These are phyloP conservation scores for Sussaba pulchella DNA, from an alignment of 2,888 invertebrate genomes.

Conservation along the genomic window DNA sequence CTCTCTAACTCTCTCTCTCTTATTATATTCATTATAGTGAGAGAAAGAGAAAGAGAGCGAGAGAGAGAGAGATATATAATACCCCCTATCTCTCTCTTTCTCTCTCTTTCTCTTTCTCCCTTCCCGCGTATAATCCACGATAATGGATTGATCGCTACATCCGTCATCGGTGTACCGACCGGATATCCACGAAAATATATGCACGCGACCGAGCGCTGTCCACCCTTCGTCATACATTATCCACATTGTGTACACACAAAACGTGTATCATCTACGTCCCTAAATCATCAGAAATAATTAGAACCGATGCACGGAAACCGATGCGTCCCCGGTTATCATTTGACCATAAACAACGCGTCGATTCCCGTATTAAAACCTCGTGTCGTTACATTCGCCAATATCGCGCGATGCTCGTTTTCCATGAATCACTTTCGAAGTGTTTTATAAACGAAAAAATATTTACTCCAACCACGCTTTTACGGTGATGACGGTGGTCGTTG, in stretches of 20 bases:
- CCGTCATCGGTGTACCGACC: slow-evolving; percentile 65
- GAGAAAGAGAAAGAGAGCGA: no score
- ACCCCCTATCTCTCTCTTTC: no score
- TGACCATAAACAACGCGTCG: neutral
- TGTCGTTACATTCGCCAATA: neutral
- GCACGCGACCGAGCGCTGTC: neutral
- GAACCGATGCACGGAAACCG: neutral
- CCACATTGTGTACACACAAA: no score
- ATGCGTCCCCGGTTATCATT: neutral
- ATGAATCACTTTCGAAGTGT: slow-evolving; percentile 23
- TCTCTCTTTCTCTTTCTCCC: no score
- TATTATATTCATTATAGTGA: no score
- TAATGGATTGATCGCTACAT: slow-evolving; percentile 71
- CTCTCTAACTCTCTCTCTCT: no score
- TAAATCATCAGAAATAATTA: neutral
- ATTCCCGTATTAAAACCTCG: slow-evolving; percentile 39
- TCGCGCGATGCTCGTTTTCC: slow-evolving; percentile 17
- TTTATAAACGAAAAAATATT: neutral
- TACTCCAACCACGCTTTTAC: no score
- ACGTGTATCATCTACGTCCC: no score
- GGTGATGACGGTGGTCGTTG: no score
- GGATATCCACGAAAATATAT: slow-evolving; percentile 60
- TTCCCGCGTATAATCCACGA: slow-evolving; percentile 61
- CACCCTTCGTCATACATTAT: no score
- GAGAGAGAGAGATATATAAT: no score